phyloP scores from a whole-genome alignment of 2,888 invertebrate species.

The Papilio demoleus region DNA sequence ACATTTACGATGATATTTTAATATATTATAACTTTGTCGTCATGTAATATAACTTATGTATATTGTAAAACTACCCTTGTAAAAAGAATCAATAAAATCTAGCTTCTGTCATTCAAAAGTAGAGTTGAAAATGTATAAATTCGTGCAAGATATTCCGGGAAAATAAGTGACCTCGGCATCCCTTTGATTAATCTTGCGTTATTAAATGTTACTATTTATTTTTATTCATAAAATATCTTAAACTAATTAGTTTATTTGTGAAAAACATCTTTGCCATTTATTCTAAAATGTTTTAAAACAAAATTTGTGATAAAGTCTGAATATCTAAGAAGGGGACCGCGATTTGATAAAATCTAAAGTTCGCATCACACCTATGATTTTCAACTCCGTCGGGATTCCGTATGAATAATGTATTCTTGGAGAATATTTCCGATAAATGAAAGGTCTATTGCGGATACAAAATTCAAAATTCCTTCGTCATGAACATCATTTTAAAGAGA shows the following conservation, averaged over 20 bases:
- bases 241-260: neutral
- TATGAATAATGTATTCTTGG: slow-evolving; percentile 52
- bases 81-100: neutral
- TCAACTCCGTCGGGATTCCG: slow-evolving; percentile 43
- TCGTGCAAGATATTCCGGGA: neutral
- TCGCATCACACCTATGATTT: slow-evolving; percentile 8
- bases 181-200: slow-evolving; percentile 8
- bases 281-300: neutral
- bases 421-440: slow-evolving; percentile 51
- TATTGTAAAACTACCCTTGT: neutral
- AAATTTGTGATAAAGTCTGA: slow-evolving; percentile 9
- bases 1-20: neutral
- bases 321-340: slow-evolving; percentile 9
- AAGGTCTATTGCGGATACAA: slow-evolving; percentile 46
- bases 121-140: slow-evolving; percentile 15
- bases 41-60: neutral
- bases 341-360: slow-evolving; percentile 10
- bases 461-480: neutral
- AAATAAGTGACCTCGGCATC: slow-evolving; percentile 4
- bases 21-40: too few species aligned
- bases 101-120: neutral
- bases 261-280: neutral
- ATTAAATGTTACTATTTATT: neutral
- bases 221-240: too few species aligned
- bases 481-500: neutral